Conservation (phyloP, 2,888 invertebrate genomes). For the Drosophila fungiperda region DNA sequence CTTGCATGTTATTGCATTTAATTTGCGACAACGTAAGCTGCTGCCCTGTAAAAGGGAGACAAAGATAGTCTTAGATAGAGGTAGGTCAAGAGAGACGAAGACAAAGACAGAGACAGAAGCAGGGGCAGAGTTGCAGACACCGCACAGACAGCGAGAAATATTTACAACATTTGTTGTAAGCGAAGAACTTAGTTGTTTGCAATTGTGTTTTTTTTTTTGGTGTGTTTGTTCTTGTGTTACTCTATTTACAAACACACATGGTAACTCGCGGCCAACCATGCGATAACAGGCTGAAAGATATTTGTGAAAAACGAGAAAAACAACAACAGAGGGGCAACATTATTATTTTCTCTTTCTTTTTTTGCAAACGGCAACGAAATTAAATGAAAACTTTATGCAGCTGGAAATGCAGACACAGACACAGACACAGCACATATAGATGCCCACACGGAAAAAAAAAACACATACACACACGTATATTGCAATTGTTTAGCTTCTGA, state of each 20-base stretch:
- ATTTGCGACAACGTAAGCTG: constrained; percentile 66
- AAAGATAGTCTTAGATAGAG: constrained; percentile 5
- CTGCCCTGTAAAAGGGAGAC: constrained; percentile 4
- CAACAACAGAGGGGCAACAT: constrained; percentile 22
- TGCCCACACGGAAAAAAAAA: background rate
- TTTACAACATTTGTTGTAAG: constrained; percentile 35
- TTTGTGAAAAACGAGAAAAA: constrained; percentile 46
- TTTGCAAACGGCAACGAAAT: constrained; percentile 67
- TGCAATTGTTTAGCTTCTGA: constrained; percentile 56
- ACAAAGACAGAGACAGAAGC: background rate
- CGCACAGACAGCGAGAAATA: constrained; percentile 63
- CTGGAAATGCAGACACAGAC: constrained; percentile 65
- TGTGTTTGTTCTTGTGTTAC: constrained; percentile 37
- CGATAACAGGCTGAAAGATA: constrained; percentile 41
- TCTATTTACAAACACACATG: constrained; percentile 59
- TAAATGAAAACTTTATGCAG: constrained; percentile 78
- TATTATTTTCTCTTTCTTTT: constrained; percentile 6
- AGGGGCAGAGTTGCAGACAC: constrained; percentile 48
- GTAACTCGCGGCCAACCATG: constrained; percentile 76
- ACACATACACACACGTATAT: constrained; percentile 12
- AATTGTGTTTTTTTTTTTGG: constrained; percentile 6
- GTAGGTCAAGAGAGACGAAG: background rate
- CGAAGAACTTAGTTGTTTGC: background rate
- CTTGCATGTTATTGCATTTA: constrained; percentile 74
- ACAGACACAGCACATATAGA: constrained; percentile 19